phyloP scores from a whole-genome alignment of 2,113 vertebrate species.

The Microtus oregoni region DNA sequence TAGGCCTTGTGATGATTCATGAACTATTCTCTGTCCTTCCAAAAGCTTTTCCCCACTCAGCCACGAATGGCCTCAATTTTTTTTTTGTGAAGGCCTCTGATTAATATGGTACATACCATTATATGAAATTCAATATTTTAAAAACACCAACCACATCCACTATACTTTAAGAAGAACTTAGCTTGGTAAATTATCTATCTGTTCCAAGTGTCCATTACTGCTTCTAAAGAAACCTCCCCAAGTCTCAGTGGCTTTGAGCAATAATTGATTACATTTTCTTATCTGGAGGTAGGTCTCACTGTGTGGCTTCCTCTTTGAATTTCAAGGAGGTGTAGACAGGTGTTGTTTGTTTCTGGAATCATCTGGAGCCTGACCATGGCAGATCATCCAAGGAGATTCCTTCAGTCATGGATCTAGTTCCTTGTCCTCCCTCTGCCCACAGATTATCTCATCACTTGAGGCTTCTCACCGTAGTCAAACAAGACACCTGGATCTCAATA shows the following conservation, averaged over 20 bases:
- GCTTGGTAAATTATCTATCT: not conserved
- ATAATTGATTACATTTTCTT: not conserved
- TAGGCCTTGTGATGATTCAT: not conserved
- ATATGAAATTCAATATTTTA: not conserved
- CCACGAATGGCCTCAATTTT: not conserved
- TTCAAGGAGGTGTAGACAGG: not conserved
- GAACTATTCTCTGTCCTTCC: not conserved
- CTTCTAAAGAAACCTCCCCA: not conserved
- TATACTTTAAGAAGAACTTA: not conserved
- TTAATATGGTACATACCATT: not conserved
- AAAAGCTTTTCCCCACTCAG: conserved; percentile 8
- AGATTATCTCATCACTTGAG: not conserved
- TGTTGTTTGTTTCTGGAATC: not conserved
- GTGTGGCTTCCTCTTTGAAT: not conserved
- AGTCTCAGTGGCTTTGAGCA: not conserved
- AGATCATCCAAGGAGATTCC: not conserved
- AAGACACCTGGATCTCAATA: not conserved
- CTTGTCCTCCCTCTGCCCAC: not conserved
- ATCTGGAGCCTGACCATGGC: not conserved
- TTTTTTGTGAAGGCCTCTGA: not conserved
- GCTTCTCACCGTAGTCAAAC: not conserved
- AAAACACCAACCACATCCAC: not conserved
- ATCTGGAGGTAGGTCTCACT: not conserved
- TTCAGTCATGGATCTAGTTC: not conserved
- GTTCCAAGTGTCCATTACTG: not conserved